Conservation (phyloP, 1,140 invertebrate species). For the Megathymus violae region DNA sequence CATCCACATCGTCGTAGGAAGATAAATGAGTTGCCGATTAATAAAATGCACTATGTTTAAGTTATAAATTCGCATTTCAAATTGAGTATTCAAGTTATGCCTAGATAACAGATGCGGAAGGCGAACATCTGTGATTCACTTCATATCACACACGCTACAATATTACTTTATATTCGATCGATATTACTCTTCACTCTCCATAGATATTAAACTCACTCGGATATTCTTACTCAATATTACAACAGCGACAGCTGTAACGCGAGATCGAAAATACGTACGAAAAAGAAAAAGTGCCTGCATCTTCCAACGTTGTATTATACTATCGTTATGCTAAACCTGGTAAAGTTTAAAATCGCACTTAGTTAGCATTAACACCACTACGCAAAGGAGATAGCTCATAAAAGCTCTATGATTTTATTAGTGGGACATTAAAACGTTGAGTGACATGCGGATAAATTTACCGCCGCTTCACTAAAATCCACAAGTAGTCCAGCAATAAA, state of each 20-base stretch:
- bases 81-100: neutral
- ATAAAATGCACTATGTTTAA: too few relatives aligned
- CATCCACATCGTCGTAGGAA: too few relatives aligned
- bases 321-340: too few relatives aligned
- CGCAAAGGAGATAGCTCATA: conserved; percentile 34
- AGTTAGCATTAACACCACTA: conserved; percentile 3
- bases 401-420: conserved; percentile 45
- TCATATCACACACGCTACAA: conserved; percentile 35
- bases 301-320: conserved; percentile 5
- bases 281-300: conserved; percentile 20
- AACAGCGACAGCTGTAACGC: conserved; percentile 62
- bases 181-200: conserved; percentile 38
- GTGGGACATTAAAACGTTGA: conserved; percentile 37
- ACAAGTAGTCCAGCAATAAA: conserved; percentile 70
- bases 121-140: conserved; percentile 34
- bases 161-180: conserved; percentile 48
- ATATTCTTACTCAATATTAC: conserved; percentile 58
- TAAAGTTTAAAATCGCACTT: conserved; percentile 13
- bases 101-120: neutral
- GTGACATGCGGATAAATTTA: conserved; percentile 28
- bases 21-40: too few relatives aligned
- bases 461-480: conserved; percentile 49
- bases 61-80: conserved; percentile 9
- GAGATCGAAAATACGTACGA: conserved; percentile 36
- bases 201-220: conserved; percentile 65